Base-by-base conservation (phyloP, 2,888 invertebrate genomes). In the Mythimna loreyi region DNA sequence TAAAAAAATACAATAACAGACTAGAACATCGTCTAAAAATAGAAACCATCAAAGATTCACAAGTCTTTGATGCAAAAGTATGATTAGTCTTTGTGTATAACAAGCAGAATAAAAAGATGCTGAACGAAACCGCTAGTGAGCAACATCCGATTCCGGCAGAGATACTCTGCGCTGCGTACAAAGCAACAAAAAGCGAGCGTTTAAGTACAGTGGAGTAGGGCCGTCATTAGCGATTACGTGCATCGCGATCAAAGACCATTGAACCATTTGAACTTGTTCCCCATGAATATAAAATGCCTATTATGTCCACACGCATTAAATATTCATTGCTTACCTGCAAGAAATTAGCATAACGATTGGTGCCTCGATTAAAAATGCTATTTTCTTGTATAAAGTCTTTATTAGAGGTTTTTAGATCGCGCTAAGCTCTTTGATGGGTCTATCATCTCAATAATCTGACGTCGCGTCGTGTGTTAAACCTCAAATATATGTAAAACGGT, bases 261-360 rank as follows among this genome's bases (percentile, higher is more conserved):
- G 89, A 91, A 89, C 89, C 82, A 82, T 81, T 79, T 89, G 89
- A 91, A 89, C 83, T 79, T 73, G 67, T 64, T 76, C 75, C 86
- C 85, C 79, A 87, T 92, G 90, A 90, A 92, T 92, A 90, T 89
- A 91, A 91, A 92, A 84, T 86, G 84, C 84, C 83, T 85, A 85
- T 87, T 87, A 86, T 88, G 85, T 89, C 85, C 82, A 85, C 77
- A 80, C 82, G 78, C 66, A 85, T 88, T 89, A 81, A 87, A 89
- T 89, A 91, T 91, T 90, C 90, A 91, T 90, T 86, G 85, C 77
- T 86, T 88, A 87, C 90, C 86, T 87, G 87, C 83, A 86, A 82
- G 84, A 86, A 85, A 91, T 91, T 90, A 83, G 78, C 88, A 91
- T 91, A 85, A 69, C 81, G 72, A 86, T 82, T 80, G 81, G 78